phyloP scores from a whole-genome alignment of 2,888 invertebrate genomes.

The Allophyes oxyacanthae region DNA sequence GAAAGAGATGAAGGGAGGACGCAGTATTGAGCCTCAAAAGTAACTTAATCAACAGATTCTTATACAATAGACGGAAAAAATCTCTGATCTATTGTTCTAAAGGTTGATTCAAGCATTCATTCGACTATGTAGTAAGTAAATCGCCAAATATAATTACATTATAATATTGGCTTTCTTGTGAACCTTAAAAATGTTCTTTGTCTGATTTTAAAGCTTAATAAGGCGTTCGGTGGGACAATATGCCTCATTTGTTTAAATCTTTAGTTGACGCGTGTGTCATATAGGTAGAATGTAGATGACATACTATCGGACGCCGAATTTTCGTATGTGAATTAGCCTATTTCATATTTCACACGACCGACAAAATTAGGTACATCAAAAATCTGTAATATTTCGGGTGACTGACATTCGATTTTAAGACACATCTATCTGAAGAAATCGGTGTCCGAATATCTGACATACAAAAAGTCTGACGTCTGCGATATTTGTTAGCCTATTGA shows the following conservation, averaged over 20 bases:
- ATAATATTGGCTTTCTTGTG: constrained; percentile 33
- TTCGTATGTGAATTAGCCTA: too few relatives aligned
- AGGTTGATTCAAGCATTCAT: constrained; percentile 14
- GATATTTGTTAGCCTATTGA: too few relatives aligned
- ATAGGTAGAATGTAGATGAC: not conserved
- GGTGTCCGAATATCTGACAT: too few relatives aligned
- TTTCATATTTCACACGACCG: too few relatives aligned
- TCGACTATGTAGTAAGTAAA: constrained; percentile 2
- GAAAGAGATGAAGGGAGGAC: constrained; percentile 19
- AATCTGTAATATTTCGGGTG: too few relatives aligned
- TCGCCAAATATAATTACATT: constrained; percentile 43
- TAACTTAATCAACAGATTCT: constrained; percentile 32
- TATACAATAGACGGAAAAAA: constrained; percentile 15
- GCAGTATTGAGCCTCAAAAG: constrained; percentile 42
- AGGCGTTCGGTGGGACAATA: constrained; percentile 67
- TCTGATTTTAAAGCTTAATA: constrained; percentile 53
- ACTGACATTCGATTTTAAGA: too few relatives aligned
- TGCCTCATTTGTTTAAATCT: constrained; percentile 50
- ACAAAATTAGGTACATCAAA: too few relatives aligned
- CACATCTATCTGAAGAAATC: too few relatives aligned
- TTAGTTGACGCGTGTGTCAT: constrained; percentile 17
- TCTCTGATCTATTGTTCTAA: constrained; percentile 15
- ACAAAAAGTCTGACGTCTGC: too few relatives aligned
- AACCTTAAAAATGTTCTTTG: constrained; percentile 44
- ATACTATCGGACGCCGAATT: too few relatives aligned